Conservation (phyloP, 1,140 invertebrate genomes). For the Drosophila sturtevanti region DNA sequence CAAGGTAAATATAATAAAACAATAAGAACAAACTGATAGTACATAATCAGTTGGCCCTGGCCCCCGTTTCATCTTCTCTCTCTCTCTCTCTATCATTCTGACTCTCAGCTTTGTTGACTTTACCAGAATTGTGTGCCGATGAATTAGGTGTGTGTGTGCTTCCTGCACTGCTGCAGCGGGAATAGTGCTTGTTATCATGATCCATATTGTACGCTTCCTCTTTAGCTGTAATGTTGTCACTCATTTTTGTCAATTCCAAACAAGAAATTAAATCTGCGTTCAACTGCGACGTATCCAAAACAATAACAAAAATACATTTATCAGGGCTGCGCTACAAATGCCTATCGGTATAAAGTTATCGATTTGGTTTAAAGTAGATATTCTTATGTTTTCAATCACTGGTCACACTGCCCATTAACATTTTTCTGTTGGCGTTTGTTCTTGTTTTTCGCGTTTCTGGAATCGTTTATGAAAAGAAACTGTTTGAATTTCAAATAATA, state of each 20-base stretch:
- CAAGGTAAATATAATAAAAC: constrained; percentile 52
- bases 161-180: constrained; percentile 91
- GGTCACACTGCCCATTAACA: too few relatives aligned
- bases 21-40: constrained; percentile 44
- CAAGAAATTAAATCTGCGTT: constrained; percentile 14
- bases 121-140: constrained; percentile 93
- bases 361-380: too few relatives aligned
- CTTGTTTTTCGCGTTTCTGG: background rate
- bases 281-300: constrained; percentile 63
- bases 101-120: constrained; percentile 29
- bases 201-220: constrained; percentile 74
- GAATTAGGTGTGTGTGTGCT: constrained; percentile 92
- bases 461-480: background rate
- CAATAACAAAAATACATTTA: constrained; percentile 46
- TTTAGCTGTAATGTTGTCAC: constrained; percentile 50
- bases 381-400: too few relatives aligned
- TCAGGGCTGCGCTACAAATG: background rate
- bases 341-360: too few relatives aligned
- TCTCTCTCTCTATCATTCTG: background rate
- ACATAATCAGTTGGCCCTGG: constrained; percentile 53
- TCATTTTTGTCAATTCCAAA: constrained; percentile 37
- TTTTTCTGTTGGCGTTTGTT: background rate
- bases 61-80: background rate
- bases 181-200: constrained; percentile 88
- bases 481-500: background rate